A percentile compares a stretch with the other conserved stretches of the same genome.
phyloP scores from a whole-genome alignment of 53 echinoderm and acorn worm genomes.

The Echinometra lucunter region DNA sequence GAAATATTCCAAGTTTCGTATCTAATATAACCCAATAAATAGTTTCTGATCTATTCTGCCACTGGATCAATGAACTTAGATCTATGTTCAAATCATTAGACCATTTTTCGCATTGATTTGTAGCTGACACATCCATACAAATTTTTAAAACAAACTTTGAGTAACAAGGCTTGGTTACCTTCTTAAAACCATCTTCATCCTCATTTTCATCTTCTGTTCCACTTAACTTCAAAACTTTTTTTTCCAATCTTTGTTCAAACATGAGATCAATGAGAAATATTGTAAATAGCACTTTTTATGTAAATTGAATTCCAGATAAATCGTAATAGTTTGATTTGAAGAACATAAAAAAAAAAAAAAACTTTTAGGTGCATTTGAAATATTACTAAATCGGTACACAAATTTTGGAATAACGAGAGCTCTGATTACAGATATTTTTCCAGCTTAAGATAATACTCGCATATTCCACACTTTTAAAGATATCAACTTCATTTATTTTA shows the following conservation, averaged over 20 bases:
- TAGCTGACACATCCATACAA: neutral
- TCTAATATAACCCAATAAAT: no score
- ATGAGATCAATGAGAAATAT: conserved; percentile 1
- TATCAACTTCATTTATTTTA: no score
- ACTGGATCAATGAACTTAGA: no score
- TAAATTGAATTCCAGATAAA: neutral
- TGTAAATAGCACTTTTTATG: neutral
- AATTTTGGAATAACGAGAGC: no score
- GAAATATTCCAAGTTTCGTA: neutral
- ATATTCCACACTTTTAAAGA: no score
- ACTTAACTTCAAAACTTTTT: neutral
- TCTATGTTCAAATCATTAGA: neutral
- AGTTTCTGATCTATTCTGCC: neutral
- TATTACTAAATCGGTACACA: neutral
- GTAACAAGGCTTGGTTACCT: neutral
- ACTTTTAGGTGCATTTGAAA: neutral
- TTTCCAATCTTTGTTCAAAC: neutral
- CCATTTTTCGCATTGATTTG: neutral
- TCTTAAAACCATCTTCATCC: neutral
- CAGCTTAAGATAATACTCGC: neutral
- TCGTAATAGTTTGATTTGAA: neutral
- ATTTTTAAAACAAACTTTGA: neutral
- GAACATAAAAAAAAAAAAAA: neutral
- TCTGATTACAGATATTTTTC: neutral
- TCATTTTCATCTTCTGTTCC: neutral